These are phyloP conservation scores for Hypolimnas misippus DNA, from an alignment of 2,888 invertebrate genomes.

Conservation along the genomic window DNA sequence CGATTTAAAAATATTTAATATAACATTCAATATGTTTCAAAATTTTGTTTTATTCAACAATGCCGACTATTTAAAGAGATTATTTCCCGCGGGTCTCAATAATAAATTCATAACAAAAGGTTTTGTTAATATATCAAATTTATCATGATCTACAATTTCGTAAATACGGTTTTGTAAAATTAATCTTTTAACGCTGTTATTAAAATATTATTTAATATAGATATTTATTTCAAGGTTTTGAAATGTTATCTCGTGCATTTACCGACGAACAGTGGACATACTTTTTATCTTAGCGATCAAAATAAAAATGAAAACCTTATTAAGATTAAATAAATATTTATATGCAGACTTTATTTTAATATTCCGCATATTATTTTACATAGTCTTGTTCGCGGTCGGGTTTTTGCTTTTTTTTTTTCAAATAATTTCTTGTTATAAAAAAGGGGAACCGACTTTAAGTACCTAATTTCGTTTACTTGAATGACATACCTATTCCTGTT, in stretches of 20 bases:
- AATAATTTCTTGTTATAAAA: too few species aligned
- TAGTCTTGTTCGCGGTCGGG: too few species aligned
- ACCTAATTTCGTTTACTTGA: too few species aligned
- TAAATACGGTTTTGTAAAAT: slow-evolving; percentile 4
- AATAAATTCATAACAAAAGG: slow-evolving; percentile 10
- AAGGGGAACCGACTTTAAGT: too few species aligned
- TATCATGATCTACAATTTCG: slow-evolving; percentile 5
- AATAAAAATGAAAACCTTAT: too few species aligned
- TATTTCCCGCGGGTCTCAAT: slow-evolving; percentile 1
- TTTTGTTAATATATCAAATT: slow-evolving; percentile 12
- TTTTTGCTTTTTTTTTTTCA: too few species aligned
- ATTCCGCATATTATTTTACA: too few species aligned
- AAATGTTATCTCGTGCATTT: background rate
- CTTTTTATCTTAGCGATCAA: too few species aligned
- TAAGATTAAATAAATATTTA: too few species aligned
- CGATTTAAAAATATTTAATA: too few species aligned
- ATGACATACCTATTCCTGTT: too few species aligned
- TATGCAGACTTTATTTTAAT: too few species aligned
- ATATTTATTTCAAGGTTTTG: background rate
- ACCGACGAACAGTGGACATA: background rate
- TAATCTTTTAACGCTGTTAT: background rate
- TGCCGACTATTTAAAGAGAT: slow-evolving; percentile 8
- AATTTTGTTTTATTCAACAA: slow-evolving; percentile 3
- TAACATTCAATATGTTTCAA: background rate
- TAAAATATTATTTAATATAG: background rate